Evolutionary conservation across 2,113 vertebrate genomes (phyloP), one percentile per base, ranked within the genome.

Genomic region (Salvator merianae): DNA sequence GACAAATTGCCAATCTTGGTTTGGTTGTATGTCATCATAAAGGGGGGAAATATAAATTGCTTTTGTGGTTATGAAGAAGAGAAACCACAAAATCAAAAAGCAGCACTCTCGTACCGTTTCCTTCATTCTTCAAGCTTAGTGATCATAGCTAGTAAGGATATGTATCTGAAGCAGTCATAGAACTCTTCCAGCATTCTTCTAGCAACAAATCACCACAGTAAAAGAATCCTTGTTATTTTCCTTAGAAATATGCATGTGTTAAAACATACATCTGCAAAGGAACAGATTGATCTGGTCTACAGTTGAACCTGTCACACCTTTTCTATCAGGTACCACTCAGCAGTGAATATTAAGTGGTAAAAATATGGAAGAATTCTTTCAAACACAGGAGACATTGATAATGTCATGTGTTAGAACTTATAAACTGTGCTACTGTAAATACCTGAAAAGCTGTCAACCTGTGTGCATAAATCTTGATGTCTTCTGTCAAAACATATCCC

Each of bases 311-410:
- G 81, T 70, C 85, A 87, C 77, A 91, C 70, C 69, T 90, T 87
- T 91, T 88, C 84, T 89, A 88, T 87, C 59, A 79, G 81, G 68
- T 88, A 88, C 79, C 86, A 47, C 81, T 90, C 77, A 89, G 76
- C 20, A 81, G 80, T 79, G 73, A 93, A 90, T 91, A 87, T 90
- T 85, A 87, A 92, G 90, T 74, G 90, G 68, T 77, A 90, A 87
- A 91, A 89, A 86, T 81, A 69, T 86, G 24, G 47, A 78, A 81
- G 40, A 86, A 12, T n/a, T 87, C 32, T 89, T 87, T 88, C 70
- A 82, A 87, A 90, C 14, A 32, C 32, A 81, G 66, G 86, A 91
- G 79, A 77, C 43, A 83, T 66, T 73, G 79, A 55, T 87, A 88
- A 84, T 89, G 75, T 88, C 63, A 43, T 77, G 10, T 86, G 86